Base-by-base conservation (phyloP, 2,888 invertebrate species). In the Diogma glabrata region DNA sequence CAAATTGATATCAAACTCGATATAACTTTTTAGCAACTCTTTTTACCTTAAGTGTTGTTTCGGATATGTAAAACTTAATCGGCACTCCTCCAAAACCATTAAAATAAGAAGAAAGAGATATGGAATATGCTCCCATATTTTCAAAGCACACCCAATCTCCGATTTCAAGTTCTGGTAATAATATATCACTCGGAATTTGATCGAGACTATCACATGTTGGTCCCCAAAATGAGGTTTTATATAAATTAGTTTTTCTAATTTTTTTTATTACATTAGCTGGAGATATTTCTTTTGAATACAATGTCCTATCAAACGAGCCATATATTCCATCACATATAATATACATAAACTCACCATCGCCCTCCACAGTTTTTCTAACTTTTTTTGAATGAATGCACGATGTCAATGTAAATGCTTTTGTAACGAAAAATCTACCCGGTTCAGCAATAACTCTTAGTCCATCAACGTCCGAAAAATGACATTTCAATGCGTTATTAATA, bases 321-420 rank as follows among this genome's bases (percentile, higher is more conserved):
- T 99, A 99, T 53, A 99, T 93, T 5, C 99, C 97, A 71, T 99
- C 97, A 71, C 97, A 97, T 63, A 99, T 85, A 75, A 94, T 97
- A 72, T 97, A 97, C 95, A 96, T 96, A 67, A 77, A 72, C 3
- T 67, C 64, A 49, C 64, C 61, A 38, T 52, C 52, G 33, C 55
- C 55, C 8, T 48, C 48, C 20, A 9, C 20, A 20, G 17, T 20
- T 12, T 16, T 46, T 50, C 68, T 55, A 52, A 65, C 62, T 40
- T 87, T 77, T 61, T 85, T 85, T 56, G 89, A 87, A 67, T 96
- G 90, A 56, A 99, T 80, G 70, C 85, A 82, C 64, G 85, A 84
- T 52, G 87, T 84, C 40, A 97, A 78, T 16, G 95, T 94, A 71
- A 90, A 96, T 1, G 97, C 95, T 19, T 94, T 89, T 43, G 92